Conservation (phyloP, 2,888 invertebrate species). For the Agrochola lota region DNA sequence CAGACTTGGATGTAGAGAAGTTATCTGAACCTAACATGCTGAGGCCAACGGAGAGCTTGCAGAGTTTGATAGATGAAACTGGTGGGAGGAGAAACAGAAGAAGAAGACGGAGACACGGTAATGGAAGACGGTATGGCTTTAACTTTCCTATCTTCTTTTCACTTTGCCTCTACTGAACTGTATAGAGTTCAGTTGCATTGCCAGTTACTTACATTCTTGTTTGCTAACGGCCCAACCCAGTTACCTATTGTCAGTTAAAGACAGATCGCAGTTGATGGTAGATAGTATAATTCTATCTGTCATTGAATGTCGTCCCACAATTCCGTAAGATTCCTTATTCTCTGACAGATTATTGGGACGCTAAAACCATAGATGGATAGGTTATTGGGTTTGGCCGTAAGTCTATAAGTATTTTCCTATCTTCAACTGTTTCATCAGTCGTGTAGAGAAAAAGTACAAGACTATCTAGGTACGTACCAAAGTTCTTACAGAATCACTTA, state of each 20-base stretch:
- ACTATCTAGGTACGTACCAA: background rate
- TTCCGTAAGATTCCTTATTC: too few relatives aligned
- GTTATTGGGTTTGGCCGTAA: too few relatives aligned
- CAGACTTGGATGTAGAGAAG: conserved; percentile 75
- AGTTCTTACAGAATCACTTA: background rate
- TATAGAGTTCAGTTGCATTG: background rate
- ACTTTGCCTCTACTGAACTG: background rate
- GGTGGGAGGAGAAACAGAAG: conserved; percentile 72
- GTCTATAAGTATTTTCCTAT: too few relatives aligned
- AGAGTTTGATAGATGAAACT: conserved; percentile 79
- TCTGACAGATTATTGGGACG: too few relatives aligned
- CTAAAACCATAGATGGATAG: too few relatives aligned
- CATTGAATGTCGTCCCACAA: too few relatives aligned
- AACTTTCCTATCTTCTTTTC: conserved; percentile 52
- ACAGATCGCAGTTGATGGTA: too few relatives aligned
- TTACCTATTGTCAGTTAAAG: too few relatives aligned
- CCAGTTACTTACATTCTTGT: background rate
- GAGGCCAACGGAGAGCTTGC: conserved; percentile 85
- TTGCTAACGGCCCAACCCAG: background rate
- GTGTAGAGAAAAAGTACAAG: background rate
- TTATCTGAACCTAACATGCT: conserved; percentile 78
- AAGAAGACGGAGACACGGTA: conserved; percentile 85
- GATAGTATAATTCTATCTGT: too few relatives aligned
- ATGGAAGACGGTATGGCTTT: conserved; percentile 82
- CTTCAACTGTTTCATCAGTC: background rate